Percentiles rank a stretch among this genome's conserved stretches.
These are phyloP conservation scores for Acrocephalus arundinaceus DNA, from an alignment of 2,113 vertebrate species.

Conservation along the genomic window DNA sequence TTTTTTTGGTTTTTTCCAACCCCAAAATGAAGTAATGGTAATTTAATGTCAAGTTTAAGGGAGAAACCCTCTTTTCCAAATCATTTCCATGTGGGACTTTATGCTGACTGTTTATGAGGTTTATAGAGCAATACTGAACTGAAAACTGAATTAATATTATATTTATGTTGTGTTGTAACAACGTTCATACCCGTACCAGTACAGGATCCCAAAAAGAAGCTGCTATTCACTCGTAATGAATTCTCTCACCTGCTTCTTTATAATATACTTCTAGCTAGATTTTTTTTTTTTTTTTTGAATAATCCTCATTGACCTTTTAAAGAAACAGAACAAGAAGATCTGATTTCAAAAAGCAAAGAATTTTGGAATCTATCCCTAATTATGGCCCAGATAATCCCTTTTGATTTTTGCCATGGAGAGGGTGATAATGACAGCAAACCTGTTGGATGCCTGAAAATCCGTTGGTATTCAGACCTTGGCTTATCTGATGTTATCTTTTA, in stretches of 20 bases:
- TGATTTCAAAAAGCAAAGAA: background rate
- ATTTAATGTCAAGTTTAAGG: background rate
- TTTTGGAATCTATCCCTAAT: background rate
- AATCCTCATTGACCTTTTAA: background rate
- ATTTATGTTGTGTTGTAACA: background rate
- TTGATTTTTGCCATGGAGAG: conserved; percentile 4
- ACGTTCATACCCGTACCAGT: background rate
- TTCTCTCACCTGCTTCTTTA: background rate
- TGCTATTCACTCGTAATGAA: background rate
- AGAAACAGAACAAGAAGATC: background rate
- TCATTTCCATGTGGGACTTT: background rate
- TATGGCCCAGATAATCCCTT: conserved; percentile 1
- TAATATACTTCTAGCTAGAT: background rate
- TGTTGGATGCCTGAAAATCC: background rate
- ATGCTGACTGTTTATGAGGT: background rate
- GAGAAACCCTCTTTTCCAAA: background rate
- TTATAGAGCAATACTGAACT: background rate
- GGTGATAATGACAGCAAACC: background rate
- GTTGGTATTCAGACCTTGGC: background rate
- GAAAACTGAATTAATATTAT: background rate
- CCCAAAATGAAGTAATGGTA: background rate
- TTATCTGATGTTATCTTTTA: background rate
- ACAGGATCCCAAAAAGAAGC: background rate
- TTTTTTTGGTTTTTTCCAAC: background rate
- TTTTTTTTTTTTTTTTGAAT: background rate